Conservation (phyloP, 2,888 invertebrate genomes). For the Drosophila buzzatii region DNA sequence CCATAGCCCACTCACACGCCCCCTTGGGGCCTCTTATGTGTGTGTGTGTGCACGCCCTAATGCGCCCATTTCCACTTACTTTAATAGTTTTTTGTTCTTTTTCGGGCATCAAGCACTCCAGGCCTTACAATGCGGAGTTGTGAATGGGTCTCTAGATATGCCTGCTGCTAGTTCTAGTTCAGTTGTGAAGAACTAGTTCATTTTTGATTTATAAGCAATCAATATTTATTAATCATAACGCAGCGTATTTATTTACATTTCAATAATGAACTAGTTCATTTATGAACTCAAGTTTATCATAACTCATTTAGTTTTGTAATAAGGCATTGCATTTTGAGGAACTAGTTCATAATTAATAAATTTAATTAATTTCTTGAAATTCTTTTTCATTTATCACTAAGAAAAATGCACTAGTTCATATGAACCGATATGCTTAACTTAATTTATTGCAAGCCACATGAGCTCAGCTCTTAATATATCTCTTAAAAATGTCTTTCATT, state of each 20-base stretch:
- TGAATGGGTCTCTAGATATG: constrained; percentile 53
- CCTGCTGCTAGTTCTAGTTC: neutral
- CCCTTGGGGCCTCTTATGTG: constrained; percentile 20
- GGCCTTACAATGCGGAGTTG: constrained; percentile 24
- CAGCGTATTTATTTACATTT: neutral
- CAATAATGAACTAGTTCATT: neutral
- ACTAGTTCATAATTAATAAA: neutral
- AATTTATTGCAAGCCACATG: neutral
- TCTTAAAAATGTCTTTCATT: neutral
- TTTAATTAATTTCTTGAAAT: no score
- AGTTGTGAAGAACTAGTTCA: neutral
- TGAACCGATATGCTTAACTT: neutral
- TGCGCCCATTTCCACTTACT: constrained; percentile 78
- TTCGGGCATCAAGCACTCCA: constrained; percentile 40
- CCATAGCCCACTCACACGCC: no score
- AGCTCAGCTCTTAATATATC: neutral
- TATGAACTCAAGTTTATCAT: neutral
- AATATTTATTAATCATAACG: neutral
- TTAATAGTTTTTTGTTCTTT: constrained; percentile 70
- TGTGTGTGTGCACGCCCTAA: constrained; percentile 52
- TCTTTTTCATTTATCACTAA: neutral
- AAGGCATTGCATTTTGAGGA: neutral
- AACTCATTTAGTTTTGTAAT: no score
- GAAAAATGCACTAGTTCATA: neutral
- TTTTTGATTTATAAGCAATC: neutral